Evolutionary conservation across 2,113 vertebrate species (phyloP).

Genomic region (Carettochelys insculpta): DNA sequence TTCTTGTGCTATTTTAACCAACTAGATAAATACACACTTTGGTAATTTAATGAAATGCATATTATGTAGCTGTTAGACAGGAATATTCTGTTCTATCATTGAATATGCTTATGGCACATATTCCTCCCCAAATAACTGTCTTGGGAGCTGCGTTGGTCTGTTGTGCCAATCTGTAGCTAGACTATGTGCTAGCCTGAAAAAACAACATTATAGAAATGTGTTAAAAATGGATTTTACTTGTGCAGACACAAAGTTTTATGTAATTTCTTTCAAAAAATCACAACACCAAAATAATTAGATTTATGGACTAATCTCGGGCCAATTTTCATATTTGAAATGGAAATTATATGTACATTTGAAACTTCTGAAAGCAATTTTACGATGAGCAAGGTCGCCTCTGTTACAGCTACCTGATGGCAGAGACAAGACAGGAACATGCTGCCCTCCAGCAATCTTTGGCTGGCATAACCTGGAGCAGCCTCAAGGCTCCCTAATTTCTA

Average conservation of each 20-base stretch:
- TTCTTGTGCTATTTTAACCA: neutral
- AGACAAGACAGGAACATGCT: neutral
- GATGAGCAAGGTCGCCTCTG: neutral
- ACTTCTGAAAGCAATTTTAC: neutral
- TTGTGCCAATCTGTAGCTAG: slow-evolving; percentile 47
- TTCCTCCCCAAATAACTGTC: slow-evolving; percentile 48
- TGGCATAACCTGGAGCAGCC: neutral
- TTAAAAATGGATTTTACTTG: slow-evolving; percentile 17
- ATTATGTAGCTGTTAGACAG: slow-evolving; percentile 44
- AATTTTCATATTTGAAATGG: neutral
- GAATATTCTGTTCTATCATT: slow-evolving; percentile 33
- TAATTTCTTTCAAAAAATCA: neutral
- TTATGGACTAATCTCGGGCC: neutral
- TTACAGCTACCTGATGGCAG: neutral
- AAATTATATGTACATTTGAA: neutral
- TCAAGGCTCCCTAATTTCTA: neutral
- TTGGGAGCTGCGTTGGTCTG: slow-evolving; percentile 43
- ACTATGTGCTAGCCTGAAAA: neutral
- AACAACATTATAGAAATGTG: neutral
- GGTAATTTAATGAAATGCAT: slow-evolving; percentile 61
- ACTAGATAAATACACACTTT: slow-evolving; percentile 19
- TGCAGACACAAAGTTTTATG: neutral
- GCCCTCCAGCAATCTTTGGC: neutral
- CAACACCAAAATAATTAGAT: slow-evolving; percentile 18
- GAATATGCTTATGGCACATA: slow-evolving; percentile 58